Evolutionary conservation across 1,140 invertebrate species (phyloP).

Genomic region (Tetranychus urticae): DNA sequence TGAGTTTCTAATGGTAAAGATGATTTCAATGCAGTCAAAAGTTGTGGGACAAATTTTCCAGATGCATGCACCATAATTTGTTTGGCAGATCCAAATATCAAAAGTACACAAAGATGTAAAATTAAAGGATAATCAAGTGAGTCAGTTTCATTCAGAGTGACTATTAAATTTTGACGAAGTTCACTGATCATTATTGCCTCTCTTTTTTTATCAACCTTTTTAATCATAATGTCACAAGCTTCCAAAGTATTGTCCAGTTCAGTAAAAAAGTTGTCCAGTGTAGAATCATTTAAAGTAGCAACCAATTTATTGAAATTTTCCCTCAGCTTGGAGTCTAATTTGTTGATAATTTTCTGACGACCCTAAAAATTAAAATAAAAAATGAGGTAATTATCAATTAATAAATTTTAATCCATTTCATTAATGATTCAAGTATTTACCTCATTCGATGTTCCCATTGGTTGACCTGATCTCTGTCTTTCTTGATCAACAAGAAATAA

Average conservation of each 20-base stretch:
- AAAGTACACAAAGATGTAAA: constrained; percentile 51
- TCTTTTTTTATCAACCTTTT: constrained; percentile 67
- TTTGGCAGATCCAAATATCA: constrained; percentile 54
- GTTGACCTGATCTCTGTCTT: constrained; percentile 11
- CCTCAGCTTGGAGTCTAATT: constrained; percentile 33
- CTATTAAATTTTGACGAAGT: constrained; percentile 51
- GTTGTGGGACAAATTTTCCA: constrained; percentile 59
- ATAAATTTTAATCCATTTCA: background rate
- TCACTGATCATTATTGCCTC: constrained; percentile 45
- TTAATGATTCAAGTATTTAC: constrained; percentile 16
- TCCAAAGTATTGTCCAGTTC: constrained; percentile 35
- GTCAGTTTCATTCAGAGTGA: constrained; percentile 31
- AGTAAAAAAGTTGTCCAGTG: constrained; percentile 47
- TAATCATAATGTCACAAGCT: constrained; percentile 51
- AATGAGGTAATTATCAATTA: background rate
- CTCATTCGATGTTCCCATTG: constrained; percentile 18
- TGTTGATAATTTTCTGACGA: constrained; percentile 24
- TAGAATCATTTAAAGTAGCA: constrained; percentile 19
- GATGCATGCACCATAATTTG: constrained; percentile 61
- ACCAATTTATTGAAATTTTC: constrained; percentile 22
- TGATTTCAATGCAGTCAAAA: constrained; percentile 43
- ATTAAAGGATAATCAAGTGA: constrained; percentile 50
- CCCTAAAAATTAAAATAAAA: constrained; percentile 18
- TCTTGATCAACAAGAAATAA: constrained; percentile 27
- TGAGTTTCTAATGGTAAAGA: constrained; percentile 23